These are phyloP conservation scores for Ptychoptera contaminata DNA, from an alignment of 2,888 invertebrate genomes.

Conservation along the genomic window DNA sequence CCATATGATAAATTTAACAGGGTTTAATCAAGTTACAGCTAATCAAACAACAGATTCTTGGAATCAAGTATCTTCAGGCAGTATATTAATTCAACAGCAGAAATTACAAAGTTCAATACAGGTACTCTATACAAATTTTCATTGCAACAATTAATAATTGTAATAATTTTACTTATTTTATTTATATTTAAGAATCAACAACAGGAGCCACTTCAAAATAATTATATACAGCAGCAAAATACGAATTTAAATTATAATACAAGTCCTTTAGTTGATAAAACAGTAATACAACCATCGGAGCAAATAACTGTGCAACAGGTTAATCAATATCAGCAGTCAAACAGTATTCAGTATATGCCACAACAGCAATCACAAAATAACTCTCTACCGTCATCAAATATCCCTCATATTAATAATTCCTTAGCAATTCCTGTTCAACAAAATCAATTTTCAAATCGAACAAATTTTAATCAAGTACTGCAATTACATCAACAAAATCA, in stretches of 20 bases:
- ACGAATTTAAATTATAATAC: too few species aligned
- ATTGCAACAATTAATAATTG: too few species aligned
- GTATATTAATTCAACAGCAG: neutral
- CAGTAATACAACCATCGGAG: neutral
- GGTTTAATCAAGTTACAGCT: too few species aligned
- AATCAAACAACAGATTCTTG: slow-evolving; percentile 30
- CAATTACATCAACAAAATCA: neutral
- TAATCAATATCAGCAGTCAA: neutral
- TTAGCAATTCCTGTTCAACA: neutral
- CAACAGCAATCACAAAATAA: neutral
- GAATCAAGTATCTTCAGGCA: slow-evolving; percentile 29
- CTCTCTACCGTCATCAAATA: neutral
- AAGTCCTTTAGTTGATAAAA: too few species aligned
- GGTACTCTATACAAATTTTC: too few species aligned
- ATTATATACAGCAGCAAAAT: neutral
- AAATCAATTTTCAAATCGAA: neutral
- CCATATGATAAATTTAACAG: too few species aligned
- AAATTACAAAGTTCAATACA: too few species aligned
- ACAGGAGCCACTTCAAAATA: neutral
- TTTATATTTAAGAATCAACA: too few species aligned
- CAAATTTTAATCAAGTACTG: neutral
- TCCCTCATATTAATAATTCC: slow-evolving; percentile 1
- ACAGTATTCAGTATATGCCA: neutral
- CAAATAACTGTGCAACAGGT: neutral
- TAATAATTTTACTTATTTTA: too few species aligned